Evolutionary conservation across 2,113 vertebrate genomes (phyloP).

Genomic region (Cavia porcellus): DNA sequence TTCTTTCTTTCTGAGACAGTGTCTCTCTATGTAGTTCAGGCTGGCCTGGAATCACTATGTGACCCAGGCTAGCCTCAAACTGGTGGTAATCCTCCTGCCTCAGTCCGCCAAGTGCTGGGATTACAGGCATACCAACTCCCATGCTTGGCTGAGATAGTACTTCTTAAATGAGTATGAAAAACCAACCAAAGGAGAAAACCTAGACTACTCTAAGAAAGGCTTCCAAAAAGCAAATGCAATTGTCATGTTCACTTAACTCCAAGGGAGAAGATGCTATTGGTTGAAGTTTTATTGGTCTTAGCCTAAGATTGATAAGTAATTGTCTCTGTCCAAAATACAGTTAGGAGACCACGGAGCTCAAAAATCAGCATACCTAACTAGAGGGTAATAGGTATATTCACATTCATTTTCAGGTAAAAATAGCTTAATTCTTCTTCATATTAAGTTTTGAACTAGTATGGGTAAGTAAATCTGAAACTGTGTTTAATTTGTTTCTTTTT

Average conservation of each 20-base stretch:
- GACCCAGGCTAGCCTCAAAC: background rate
- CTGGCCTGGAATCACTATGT: background rate
- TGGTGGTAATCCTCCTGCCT: background rate
- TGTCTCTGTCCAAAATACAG: background rate
- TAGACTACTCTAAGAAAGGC: background rate
- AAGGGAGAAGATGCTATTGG: background rate
- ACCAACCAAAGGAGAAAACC: background rate
- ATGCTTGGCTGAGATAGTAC: background rate
- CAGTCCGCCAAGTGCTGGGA: background rate
- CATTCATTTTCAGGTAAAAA: conserved; percentile 16
- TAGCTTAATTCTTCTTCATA: background rate
- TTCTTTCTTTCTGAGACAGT: too few relatives aligned
- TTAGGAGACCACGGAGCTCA: background rate
- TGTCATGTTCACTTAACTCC: conserved; percentile 19
- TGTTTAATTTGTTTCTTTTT: background rate
- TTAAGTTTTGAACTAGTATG: background rate
- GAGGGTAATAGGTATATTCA: background rate
- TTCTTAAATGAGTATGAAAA: background rate
- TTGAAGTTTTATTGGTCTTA: background rate
- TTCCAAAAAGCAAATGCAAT: background rate
- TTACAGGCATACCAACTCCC: background rate
- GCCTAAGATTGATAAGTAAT: background rate
- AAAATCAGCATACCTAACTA: background rate
- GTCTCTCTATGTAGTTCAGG: too few relatives aligned
- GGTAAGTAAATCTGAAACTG: background rate